Conservation (phyloP, 2,888 invertebrate species). For the Agrochola lota region DNA sequence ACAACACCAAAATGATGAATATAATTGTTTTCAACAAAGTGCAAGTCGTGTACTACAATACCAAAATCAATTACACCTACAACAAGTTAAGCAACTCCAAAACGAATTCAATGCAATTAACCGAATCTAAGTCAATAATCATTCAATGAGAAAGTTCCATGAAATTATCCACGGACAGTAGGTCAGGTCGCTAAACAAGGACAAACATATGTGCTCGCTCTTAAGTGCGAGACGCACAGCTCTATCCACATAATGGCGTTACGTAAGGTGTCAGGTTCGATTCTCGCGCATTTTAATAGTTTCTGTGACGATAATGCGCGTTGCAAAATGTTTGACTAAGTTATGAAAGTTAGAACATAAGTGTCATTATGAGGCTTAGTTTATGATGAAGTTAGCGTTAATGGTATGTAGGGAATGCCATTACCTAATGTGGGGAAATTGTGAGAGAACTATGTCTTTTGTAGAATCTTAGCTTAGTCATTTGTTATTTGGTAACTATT, state of each 20-base stretch:
- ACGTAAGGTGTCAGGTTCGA: conserved; percentile 65
- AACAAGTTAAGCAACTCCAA: conserved; percentile 41
- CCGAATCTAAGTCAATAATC: conserved; percentile 47
- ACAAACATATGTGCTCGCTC: conserved; percentile 37
- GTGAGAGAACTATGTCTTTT: not conserved
- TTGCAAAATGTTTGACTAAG: conserved; percentile 57
- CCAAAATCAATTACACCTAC: not conserved
- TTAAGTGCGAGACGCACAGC: conserved; percentile 52
- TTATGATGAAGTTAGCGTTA: conserved; percentile 16
- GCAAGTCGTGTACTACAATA: conserved; percentile 3
- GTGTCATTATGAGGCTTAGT: conserved; percentile 24
- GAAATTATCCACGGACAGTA: conserved; percentile 49
- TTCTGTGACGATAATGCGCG: conserved; percentile 55
- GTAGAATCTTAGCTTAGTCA: conserved; percentile 15
- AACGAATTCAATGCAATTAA: conserved; percentile 55
- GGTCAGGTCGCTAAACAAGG: conserved; percentile 63
- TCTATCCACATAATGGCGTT: conserved; percentile 58
- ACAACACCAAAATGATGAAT: too few relatives aligned
- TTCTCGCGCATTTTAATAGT: conserved; percentile 65
- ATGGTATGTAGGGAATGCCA: conserved; percentile 11
- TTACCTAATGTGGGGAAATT: conserved; percentile 30
- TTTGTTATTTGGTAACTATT: not conserved
- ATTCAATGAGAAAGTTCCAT: conserved; percentile 65
- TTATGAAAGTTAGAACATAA: conserved; percentile 52
- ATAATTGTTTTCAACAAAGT: not conserved